Conservation (phyloP, 30 jellyfish, hydroid and myxozoan species). For the Turritopsis rubra region DNA sequence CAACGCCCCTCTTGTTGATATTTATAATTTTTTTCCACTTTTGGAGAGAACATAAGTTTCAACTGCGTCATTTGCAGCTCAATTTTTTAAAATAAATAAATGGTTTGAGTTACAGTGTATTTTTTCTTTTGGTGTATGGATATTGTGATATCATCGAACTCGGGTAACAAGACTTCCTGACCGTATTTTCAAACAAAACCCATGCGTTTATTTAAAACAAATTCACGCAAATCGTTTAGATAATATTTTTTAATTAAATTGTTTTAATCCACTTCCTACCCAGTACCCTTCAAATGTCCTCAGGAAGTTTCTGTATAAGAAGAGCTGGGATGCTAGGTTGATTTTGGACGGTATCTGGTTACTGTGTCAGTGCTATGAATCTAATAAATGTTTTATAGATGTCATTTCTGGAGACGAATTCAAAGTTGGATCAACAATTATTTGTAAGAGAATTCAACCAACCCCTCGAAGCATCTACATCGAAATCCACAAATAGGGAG, state of each 20-base stretch:
- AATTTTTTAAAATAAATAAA: too few relatives aligned
- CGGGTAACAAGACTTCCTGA: background rate
- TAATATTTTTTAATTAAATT: too few relatives aligned
- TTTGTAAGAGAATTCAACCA: slow-evolving; percentile 10
- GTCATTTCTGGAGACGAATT: slow-evolving; percentile 19
- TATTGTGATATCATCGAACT: background rate
- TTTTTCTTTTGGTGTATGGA: background rate
- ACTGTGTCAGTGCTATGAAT: background rate
- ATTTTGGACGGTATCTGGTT: background rate
- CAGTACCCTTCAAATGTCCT: background rate
- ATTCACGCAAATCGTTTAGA: background rate
- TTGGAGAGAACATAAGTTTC: too few relatives aligned
- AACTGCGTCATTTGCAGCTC: background rate
- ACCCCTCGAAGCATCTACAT: background rate
- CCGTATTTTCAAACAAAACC: background rate
- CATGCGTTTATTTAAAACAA: background rate
- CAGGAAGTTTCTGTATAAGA: background rate
- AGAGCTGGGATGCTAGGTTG: background rate
- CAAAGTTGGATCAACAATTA: background rate
- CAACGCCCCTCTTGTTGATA: background rate
- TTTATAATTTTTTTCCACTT: too few relatives aligned
- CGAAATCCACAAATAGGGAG: background rate
- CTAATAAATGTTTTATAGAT: background rate
- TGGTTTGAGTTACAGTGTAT: background rate
- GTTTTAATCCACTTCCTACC: background rate